Base-by-base conservation (phyloP, 2,797 vertebrate species). In the Enteromius thamalakanensis region DNA sequence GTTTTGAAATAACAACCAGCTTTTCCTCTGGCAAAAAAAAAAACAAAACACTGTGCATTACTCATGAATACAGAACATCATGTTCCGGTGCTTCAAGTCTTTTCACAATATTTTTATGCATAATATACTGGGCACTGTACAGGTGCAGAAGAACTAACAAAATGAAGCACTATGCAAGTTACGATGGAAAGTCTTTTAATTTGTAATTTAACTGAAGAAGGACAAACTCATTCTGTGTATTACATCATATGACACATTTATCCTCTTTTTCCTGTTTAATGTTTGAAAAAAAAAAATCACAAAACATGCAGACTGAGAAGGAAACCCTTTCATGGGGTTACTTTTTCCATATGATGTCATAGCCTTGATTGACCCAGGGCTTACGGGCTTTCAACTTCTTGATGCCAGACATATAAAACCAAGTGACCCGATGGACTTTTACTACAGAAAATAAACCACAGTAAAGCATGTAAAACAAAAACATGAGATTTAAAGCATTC, bases 301-400 rank as follows among this genome's bases (percentile, higher is more conserved):
- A 87, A 79, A 86, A 87, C 88, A 89, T 89, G 92, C 90, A 89
- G 90, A 91, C 90, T 90, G 91, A 87, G 87, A 89, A 91, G 86
- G 90, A 91, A 90, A 90, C 86, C 74, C 84, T 58, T 92, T 90
- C 92, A 92, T 92, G 91, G 91, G 89, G 89, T 94, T 91, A 94
- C 88, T 94, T 92, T 95, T 95, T 94, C 93, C 94, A 93, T 91
- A 92, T 92, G 92, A 92, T 93, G 91, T 94, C 92, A 93, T 89
- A 86, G 69, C 87, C 86, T 92, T 90, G 67, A 86, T 71, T 79
- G 65, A 85, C 81, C 79, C 68, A 29, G 21, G 77, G 53, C 82
- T 84, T 79, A 74, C 42, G 69, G 82, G 74, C 72, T 70, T 86
- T 87, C 34, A 62, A 65, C 47, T 62, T 76, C 29, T 51, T 42